phyloP scores from a whole-genome alignment of 2,113 vertebrate species.

The Lethenteron reissneri region DNA sequence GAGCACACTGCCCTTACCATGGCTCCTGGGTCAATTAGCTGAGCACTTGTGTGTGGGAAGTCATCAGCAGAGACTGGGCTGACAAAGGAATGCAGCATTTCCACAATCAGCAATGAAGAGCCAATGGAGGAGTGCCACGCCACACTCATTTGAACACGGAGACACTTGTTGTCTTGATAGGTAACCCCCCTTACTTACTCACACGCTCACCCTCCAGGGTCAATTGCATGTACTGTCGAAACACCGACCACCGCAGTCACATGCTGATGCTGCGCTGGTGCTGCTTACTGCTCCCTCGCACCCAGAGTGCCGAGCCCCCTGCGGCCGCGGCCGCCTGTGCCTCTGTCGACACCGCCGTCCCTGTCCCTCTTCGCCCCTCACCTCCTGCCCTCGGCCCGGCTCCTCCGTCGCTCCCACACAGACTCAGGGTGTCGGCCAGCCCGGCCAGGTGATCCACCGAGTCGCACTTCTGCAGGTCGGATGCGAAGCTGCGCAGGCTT shows the following conservation, averaged over 20 bases:
- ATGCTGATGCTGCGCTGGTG: conserved; percentile 62
- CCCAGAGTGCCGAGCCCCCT: conserved; percentile 14
- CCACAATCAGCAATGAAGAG: no score
- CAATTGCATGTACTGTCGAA: no score
- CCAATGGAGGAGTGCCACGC: no score
- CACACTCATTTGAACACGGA: no score
- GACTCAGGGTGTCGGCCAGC: conserved; percentile 23
- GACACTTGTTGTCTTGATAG: no score
- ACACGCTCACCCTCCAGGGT: no score
- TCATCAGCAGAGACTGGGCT: no score
- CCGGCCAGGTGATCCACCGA: conserved; percentile 54
- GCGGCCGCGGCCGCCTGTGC: conserved; percentile 18
- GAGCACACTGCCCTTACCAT: no score
- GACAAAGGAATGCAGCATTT: no score
- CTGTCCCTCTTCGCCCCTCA: conserved; percentile 17
- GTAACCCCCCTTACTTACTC: no score
- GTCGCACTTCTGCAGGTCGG: conserved; percentile 61
- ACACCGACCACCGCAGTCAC: conserved; percentile 11
- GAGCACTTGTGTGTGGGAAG: no score
- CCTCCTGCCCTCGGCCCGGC: conserved; percentile 8
- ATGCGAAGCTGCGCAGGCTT: conserved; percentile 54
- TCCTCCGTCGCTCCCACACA: conserved; percentile 20
- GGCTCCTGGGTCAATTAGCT: no score
- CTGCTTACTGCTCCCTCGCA: conserved; percentile 7
- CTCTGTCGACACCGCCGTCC: conserved; percentile 14